Evolutionary conservation across 2,113 vertebrate species (phyloP).

Genomic region (Regulus satrapa): DNA sequence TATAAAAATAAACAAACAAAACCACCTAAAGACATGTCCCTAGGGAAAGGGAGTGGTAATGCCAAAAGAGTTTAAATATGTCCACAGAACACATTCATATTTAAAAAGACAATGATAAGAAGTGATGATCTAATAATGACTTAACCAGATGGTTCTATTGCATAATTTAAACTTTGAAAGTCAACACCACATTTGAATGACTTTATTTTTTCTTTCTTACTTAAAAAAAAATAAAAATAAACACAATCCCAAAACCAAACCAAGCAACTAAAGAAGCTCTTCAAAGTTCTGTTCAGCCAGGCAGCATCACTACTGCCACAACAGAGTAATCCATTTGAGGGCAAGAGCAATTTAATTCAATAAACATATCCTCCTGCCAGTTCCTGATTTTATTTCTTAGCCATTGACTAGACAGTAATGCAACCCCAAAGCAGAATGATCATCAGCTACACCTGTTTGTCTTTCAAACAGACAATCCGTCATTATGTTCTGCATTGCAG

Average conservation of each 20-base stretch:
- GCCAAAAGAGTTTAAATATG: neutral
- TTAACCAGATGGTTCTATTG: neutral
- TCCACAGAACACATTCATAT: neutral
- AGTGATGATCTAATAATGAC: neutral
- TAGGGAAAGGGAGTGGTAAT: neutral
- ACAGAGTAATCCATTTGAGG: neutral
- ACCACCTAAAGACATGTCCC: neutral
- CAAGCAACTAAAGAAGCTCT: neutral
- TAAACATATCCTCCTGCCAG: neutral
- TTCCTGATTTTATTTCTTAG: neutral
- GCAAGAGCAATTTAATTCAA: neutral
- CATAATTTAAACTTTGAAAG: neutral
- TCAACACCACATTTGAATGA: neutral
- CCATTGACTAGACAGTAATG: neutral
- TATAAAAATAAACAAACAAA: neutral
- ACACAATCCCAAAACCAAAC: neutral
- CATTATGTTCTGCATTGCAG: slow-evolving; percentile 38
- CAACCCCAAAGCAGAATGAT: neutral
- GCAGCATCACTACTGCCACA: neutral
- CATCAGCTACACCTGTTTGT: slow-evolving; percentile 10
- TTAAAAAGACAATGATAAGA: neutral
- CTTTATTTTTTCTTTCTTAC: neutral
- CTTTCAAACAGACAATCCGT: slow-evolving; percentile 25
- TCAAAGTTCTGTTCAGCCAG: neutral
- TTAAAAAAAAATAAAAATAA: neutral